A percentile compares a stretch with the other conserved stretches of the same genome.
phyloP scores from a whole-genome alignment of 2,888 invertebrate genomes.

The Prosapia bicincta region DNA sequence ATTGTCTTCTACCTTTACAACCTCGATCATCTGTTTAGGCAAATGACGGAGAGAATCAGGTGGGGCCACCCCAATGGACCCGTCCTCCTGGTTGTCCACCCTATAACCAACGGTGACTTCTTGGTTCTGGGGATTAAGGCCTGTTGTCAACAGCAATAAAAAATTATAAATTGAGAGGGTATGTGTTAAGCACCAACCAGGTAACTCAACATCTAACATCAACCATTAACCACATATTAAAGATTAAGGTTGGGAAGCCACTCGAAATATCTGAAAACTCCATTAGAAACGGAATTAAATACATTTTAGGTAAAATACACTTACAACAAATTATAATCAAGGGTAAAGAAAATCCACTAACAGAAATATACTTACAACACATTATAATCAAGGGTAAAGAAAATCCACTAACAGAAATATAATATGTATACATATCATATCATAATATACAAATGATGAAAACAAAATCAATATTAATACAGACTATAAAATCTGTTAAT shows the following conservation, averaged over 20 bases:
- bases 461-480: too few relatives aligned
- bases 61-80: conserved; percentile 47
- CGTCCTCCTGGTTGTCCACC: conserved; percentile 51
- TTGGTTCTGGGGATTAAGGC: conserved; percentile 45
- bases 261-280: neutral
- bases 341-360: neutral
- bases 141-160: conserved; percentile 34
- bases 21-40: conserved; percentile 44
- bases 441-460: too few relatives aligned
- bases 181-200: neutral
- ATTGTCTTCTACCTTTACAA: conserved; percentile 43
- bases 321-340: neutral
- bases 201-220: neutral
- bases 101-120: conserved; percentile 55
- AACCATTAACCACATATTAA: neutral
- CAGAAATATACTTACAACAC: neutral
- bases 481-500: too few relatives aligned
- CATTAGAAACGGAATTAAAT: neutral
- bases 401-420: neutral
- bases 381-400: neutral
- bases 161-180: neutral
- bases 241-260: neutral
- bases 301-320: neutral
- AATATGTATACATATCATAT: too few relatives aligned
- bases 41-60: conserved; percentile 44